Evolutionary conservation across 2,797 vertebrate species (phyloP).

Genomic region (Leptatherina wallacei): DNA sequence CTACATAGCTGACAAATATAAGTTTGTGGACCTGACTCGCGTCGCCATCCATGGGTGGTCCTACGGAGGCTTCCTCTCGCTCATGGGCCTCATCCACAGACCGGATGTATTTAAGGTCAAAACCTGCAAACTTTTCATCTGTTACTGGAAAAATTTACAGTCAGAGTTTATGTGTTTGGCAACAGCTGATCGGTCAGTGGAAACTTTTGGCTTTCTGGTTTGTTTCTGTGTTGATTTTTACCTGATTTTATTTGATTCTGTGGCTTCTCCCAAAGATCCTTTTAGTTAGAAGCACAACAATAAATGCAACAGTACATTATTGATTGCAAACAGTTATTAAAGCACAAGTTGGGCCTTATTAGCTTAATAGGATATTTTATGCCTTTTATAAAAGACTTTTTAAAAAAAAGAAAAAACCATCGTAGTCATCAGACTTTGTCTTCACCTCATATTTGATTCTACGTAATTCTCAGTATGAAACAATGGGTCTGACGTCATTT

Average conservation of each 20-base stretch:
- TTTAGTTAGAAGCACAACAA: not conserved
- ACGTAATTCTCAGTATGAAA: too few relatives aligned
- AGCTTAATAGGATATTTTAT: not conserved
- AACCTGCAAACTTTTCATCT: not conserved
- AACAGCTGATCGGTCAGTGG: not conserved
- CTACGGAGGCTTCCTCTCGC: constrained; percentile 96
- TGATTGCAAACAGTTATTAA: not conserved
- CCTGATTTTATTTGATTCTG: not conserved
- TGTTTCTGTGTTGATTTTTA: not conserved
- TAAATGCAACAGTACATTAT: not conserved
- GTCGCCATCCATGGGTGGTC: constrained; percentile 98
- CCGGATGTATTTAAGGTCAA: constrained; percentile 93
- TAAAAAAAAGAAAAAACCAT: not conserved
- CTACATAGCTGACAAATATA: constrained; percentile 92
- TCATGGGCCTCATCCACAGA: constrained; percentile 95
- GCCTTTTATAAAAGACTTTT: not conserved
- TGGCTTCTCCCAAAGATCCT: too few relatives aligned
- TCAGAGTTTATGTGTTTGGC: not conserved
- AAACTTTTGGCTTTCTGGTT: not conserved
- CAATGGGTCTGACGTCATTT: too few relatives aligned
- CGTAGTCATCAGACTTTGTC: not conserved
- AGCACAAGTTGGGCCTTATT: not conserved
- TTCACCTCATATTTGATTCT: not conserved
- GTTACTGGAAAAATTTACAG: too few relatives aligned
- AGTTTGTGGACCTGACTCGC: constrained; percentile 92